Base-by-base conservation (phyloP, 64 coral and sea anemone genomes). In the Pocillopora verrucosa region DNA sequence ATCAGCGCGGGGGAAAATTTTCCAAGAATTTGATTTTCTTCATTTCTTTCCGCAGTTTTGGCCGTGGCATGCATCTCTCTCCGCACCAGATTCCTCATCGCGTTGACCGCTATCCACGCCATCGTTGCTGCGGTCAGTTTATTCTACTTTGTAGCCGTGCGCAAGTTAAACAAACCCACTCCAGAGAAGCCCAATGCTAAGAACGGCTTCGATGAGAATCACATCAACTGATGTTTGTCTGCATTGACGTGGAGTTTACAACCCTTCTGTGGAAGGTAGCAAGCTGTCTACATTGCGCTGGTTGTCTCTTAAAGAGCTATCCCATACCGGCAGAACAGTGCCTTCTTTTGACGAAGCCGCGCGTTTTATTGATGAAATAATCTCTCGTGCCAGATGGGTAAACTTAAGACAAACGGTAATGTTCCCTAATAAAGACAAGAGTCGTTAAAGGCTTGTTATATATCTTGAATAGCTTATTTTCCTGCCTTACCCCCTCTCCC, bases 141-240 rank as follows among this genome's bases (percentile, higher is more conserved):
- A 13, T 92, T 87, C 83, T 92, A 92, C 63, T 92, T 83, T 61
- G 62, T 87, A 20, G 90, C 90, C 19, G 84, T 92, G 60, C 79
- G 90, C 58, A 65, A 87, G 70, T 30, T 92, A 25, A 92, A 92
- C 74, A 92, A 92, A 92, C 90, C 90, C 25, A 92, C 90, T 4
- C 90, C 90, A 9, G 90, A 92, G n/a, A 92, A 92, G 80, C 90
- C 90, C n/a, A 87, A 76, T 51, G 77, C 22, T 59, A 92, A 87
- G 41, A 65, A 59, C 73, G 61, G 76, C 57, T 73, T 41, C 10
- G 90, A 92, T 24, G 76, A 64, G 75, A 92, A 80, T 73, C 90
- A 87, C 90, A 41, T 72, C 5, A 86, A 92, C 84, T 92, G 61
- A 92, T 41, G 37, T 56, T 26, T 85, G 81, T 51, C 41, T 3